Base-by-base conservation (phyloP, 2,888 invertebrate species). In the Schizotus pectinicornis region DNA sequence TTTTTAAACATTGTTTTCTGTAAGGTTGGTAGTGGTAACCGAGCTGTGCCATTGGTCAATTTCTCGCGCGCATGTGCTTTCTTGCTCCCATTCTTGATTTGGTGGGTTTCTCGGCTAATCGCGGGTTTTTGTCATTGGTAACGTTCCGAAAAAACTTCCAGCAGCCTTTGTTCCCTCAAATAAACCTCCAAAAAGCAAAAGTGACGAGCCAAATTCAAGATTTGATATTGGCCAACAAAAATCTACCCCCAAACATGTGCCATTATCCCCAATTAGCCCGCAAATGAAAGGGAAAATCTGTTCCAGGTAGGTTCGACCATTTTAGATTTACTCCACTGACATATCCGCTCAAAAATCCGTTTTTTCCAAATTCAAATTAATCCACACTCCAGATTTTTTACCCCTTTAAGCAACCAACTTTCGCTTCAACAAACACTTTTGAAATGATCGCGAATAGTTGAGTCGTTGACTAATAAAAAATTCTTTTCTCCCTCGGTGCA, bases 251-350 rank as follows among this genome's bases (percentile, higher is more conserved):
- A 36, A 57, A 34, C 42, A 37, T 34, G 37, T 45, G 33, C 34
- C 35, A 49, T 49, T 47, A 53, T 42, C 38, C 30, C 32, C 33
- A 54, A 49, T 45, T 41, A 37, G 39, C 22, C 42, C 50, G 30
- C 54, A 54, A 59, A 59, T 59, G 47, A 59, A 55, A 59, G 47
- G 55, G 59, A 59, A 59, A 55, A 59, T 36, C 49, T 49, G 38
- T 57, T 51, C 41, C 51, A 55, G 59, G 59, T 55, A 59, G 30
- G 59, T 36, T 55, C 51, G 42, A 47, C 42, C 59, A 50, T 51
- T 59, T 57, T 59, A 55, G 46, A 46, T 47, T 54, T 45, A 54
- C 54, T 45, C 31, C 46, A 46, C 36, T 59, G 55, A 51, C 55
- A 51, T 52, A 47, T 57, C 51, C 36, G 14, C 34, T 13, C 39